phyloP scores from a whole-genome alignment of 2,888 invertebrate genomes.

The Bellardia bayeri region DNA sequence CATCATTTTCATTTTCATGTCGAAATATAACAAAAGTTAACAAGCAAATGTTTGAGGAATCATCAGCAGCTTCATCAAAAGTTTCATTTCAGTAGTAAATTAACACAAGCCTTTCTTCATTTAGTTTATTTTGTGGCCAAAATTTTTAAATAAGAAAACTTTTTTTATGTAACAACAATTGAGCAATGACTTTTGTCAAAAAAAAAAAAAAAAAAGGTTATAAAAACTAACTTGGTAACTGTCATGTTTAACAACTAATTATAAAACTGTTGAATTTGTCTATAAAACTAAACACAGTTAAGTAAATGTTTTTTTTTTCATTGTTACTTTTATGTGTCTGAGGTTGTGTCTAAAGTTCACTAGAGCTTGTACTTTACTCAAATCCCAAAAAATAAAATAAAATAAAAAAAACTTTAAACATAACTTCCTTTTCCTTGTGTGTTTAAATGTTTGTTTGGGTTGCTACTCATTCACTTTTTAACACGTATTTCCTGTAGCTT shows the following conservation, averaged over 20 bases:
- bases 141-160: slow-evolving; percentile 63
- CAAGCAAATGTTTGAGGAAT: slow-evolving; percentile 24
- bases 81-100: slow-evolving; percentile 20
- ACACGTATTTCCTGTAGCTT: slow-evolving; percentile 68
- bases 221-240: slow-evolving; percentile 24
- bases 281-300: slow-evolving; percentile 20
- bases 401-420: slow-evolving; percentile 34
- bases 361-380: slow-evolving; percentile 10
- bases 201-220: neutral
- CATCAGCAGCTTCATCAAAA: slow-evolving; percentile 5
- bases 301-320: slow-evolving; percentile 4
- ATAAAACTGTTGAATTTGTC: slow-evolving; percentile 39
- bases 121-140: slow-evolving; percentile 18
- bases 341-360: slow-evolving; percentile 48
- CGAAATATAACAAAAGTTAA: slow-evolving; percentile 57
- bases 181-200: slow-evolving; percentile 48
- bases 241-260: slow-evolving; percentile 58
- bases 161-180: slow-evolving; percentile 54
- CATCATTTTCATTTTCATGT: slow-evolving; percentile 60
- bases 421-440: slow-evolving; percentile 68
- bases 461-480: slow-evolving; percentile 37
- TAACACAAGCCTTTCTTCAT: slow-evolving; percentile 30
- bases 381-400: too few species aligned
- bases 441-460: neutral
- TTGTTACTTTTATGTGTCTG: slow-evolving; percentile 62